These are phyloP conservation scores for Amphiprion ocellaris DNA, from an alignment of 2,113 vertebrate species.

Conservation along the genomic window DNA sequence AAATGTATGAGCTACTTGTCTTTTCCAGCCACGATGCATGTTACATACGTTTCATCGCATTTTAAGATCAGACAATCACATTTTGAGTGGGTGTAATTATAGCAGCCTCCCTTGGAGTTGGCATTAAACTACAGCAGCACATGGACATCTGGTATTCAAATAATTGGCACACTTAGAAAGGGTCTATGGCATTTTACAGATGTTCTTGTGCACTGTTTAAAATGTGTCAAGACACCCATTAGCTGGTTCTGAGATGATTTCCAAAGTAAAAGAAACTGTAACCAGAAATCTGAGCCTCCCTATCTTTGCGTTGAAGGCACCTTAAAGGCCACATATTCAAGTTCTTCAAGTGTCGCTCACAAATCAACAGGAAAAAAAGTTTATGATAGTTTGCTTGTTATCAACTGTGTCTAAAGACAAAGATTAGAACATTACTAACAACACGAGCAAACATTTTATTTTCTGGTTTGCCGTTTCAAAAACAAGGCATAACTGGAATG, in stretches of 20 bases:
- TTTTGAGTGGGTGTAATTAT: slow-evolving; percentile 71
- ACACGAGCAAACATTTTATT: no score
- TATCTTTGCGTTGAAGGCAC: slow-evolving; percentile 35
- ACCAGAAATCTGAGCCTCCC: slow-evolving; percentile 20
- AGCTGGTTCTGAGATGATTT: slow-evolving; percentile 51
- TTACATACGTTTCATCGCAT: slow-evolving; percentile 55
- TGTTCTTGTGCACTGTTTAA: slow-evolving; percentile 55
- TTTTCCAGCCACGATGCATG: slow-evolving; percentile 58
- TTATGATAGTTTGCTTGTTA: neutral
- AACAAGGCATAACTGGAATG: no score
- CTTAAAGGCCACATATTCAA: slow-evolving; percentile 28
- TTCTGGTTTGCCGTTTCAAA: no score
- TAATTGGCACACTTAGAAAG: slow-evolving; percentile 64
- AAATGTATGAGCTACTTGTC: slow-evolving; percentile 69
- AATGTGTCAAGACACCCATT: slow-evolving; percentile 61
- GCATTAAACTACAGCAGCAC: slow-evolving; percentile 63
- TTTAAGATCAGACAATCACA: slow-evolving; percentile 71
- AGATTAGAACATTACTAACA: no score
- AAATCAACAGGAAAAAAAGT: neutral
- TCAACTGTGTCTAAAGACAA: neutral
- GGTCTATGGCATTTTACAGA: slow-evolving; percentile 72
- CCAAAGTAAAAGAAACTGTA: slow-evolving; percentile 29
- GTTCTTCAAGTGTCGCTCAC: neutral
- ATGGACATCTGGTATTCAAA: slow-evolving; percentile 65
- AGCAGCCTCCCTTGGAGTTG: slow-evolving; percentile 65